These are phyloP conservation scores for Zosterops japonicus DNA, from an alignment of 2,113 vertebrate genomes.

Conservation along the genomic window DNA sequence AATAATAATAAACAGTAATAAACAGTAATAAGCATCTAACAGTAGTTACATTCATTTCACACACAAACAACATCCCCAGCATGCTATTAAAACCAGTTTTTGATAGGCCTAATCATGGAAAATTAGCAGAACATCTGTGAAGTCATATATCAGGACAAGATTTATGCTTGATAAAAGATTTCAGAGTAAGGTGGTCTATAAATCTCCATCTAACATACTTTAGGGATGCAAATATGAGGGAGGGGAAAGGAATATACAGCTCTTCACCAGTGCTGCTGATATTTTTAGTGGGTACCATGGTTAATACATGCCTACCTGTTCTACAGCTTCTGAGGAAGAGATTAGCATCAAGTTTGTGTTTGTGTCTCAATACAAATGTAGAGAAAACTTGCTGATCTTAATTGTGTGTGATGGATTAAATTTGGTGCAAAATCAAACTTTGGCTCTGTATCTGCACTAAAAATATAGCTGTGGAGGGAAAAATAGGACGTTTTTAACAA, in stretches of 20 bases:
- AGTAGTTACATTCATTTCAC: background rate
- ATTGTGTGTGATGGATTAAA: slow-evolving; percentile 11
- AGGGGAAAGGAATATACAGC: background rate
- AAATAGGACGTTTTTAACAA: slow-evolving; percentile 27
- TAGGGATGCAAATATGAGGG: background rate
- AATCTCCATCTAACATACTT: background rate
- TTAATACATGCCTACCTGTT: background rate
- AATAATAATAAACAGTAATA: too few species aligned
- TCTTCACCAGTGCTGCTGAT: background rate
- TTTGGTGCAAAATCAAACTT: slow-evolving; percentile 34
- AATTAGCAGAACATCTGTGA: background rate
- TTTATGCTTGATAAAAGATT: background rate
- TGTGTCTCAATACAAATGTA: background rate
- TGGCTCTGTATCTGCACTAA: slow-evolving; percentile 5
- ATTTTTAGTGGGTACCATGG: background rate
- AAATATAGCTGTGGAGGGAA: slow-evolving; percentile 6
- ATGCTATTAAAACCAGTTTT: background rate
- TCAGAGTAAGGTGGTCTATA: background rate
- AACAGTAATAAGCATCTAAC: too few species aligned
- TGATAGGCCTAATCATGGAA: background rate
- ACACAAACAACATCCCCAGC: background rate
- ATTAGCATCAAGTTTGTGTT: background rate
- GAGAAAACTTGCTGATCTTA: slow-evolving; percentile 7
- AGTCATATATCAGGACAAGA: background rate
- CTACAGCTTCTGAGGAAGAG: background rate